These are phyloP conservation scores for Pavo muticus DNA, from an alignment of 2,113 vertebrate genomes.

Conservation along the genomic window DNA sequence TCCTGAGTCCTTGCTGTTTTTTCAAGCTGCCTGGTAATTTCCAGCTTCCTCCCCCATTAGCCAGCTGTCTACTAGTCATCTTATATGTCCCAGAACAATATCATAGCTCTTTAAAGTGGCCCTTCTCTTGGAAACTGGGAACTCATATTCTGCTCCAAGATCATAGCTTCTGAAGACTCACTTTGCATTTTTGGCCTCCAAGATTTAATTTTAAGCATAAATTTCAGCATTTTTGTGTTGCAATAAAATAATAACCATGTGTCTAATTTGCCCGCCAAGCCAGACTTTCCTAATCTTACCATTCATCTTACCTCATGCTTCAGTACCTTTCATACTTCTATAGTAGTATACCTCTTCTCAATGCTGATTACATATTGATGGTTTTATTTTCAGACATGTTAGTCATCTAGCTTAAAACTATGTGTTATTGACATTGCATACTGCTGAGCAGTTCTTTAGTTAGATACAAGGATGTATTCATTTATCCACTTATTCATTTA, in stretches of 20 bases:
- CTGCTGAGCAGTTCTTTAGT: background rate
- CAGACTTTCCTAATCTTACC: background rate
- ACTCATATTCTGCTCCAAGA: background rate
- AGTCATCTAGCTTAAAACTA: background rate
- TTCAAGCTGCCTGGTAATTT: background rate
- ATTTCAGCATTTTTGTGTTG: background rate
- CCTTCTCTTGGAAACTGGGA: background rate
- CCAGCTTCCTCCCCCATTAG: background rate
- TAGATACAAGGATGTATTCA: background rate
- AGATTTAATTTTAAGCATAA: background rate
- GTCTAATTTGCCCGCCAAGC: background rate
- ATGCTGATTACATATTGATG: background rate
- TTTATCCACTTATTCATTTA: background rate
- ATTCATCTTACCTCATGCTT: background rate
- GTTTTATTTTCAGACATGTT: background rate
- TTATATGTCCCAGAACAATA: background rate
- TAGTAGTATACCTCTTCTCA: background rate
- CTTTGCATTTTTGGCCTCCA: background rate
- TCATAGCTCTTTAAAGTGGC: background rate
- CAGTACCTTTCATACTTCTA: background rate
- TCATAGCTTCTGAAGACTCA: background rate
- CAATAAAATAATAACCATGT: background rate
- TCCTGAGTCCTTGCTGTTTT: background rate
- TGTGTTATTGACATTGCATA: background rate
- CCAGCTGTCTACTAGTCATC: background rate